phyloP scores from a whole-genome alignment of 2,888 invertebrate species.

The Neuroscelio doddi region DNA sequence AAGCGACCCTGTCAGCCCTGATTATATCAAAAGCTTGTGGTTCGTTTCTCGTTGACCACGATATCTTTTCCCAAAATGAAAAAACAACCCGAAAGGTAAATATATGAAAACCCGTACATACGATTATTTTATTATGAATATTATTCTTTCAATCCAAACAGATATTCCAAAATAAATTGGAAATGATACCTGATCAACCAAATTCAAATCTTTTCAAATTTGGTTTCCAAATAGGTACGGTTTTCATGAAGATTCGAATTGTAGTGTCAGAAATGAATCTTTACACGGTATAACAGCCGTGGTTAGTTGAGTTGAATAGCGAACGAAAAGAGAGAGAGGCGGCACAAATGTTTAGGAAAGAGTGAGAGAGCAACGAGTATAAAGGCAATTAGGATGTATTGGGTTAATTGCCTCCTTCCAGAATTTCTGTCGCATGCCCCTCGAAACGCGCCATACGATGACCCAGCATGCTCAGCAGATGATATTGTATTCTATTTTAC shows the following conservation, averaged over 20 bases:
- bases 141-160: too few species aligned
- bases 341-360: constrained; percentile 14
- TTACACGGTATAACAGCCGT: constrained; percentile 37
- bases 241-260: constrained; percentile 7
- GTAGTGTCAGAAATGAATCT: constrained; percentile 23
- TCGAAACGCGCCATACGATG: not conserved
- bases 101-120: too few species aligned
- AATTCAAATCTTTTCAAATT: not conserved
- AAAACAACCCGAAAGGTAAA: too few species aligned
- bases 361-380: constrained; percentile 40
- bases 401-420: constrained; percentile 54
- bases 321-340: constrained; percentile 25
- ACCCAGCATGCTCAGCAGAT: constrained; percentile 24
- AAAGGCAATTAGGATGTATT: constrained; percentile 58
- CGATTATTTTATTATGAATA: too few species aligned
- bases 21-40: constrained; percentile 60
- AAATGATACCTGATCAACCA: too few species aligned
- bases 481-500: constrained; percentile 54
- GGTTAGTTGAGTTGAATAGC: constrained; percentile 32
- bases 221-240: constrained; percentile 2
- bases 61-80: constrained; percentile 16
- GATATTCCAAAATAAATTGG: too few species aligned
- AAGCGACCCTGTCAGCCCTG: constrained; percentile 47
- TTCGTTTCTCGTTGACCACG: constrained; percentile 29
- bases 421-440: constrained; percentile 5